These are phyloP conservation scores for Orgyia antiqua DNA, from an alignment of 2,888 invertebrate genomes.

Conservation along the genomic window DNA sequence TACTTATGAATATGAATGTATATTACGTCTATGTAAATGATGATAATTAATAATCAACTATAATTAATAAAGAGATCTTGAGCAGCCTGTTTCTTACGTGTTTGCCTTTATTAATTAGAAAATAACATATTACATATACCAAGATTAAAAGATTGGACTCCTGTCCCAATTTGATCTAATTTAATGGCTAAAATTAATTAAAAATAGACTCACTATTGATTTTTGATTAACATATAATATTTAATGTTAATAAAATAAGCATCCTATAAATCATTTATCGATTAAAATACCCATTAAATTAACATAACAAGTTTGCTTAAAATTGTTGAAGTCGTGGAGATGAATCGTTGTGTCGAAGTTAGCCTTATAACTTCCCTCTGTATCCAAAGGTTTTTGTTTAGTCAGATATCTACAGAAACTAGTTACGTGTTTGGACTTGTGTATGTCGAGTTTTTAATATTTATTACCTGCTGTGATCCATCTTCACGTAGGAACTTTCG, in stretches of 20 bases:
- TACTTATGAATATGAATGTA: too few species aligned
- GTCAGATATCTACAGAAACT: slow-evolving; percentile 72
- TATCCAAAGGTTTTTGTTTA: slow-evolving; percentile 62
- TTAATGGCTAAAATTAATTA: slow-evolving; percentile 4
- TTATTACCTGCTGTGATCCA: slow-evolving; percentile 44
- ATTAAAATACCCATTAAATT: slow-evolving; percentile 8
- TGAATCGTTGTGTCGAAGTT: slow-evolving; percentile 11
- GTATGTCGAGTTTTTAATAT: slow-evolving; percentile 59
- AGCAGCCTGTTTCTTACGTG: background rate
- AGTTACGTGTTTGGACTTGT: slow-evolving; percentile 66
- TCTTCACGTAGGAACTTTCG: slow-evolving; percentile 18
- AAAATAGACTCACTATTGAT: slow-evolving; percentile 4
- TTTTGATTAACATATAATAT: slow-evolving; percentile 5
- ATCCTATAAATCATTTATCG: slow-evolving; percentile 15
- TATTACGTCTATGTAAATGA: too few species aligned
- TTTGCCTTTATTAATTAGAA: background rate
- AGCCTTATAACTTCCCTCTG: slow-evolving; percentile 44
- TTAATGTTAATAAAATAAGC: slow-evolving; percentile 4
- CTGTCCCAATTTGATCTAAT: slow-evolving; percentile 2
- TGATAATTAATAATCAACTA: background rate
- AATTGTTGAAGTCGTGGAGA: slow-evolving; percentile 3
- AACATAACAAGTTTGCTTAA: background rate
- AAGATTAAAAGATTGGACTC: slow-evolving; percentile 1
- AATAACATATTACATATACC: background rate
- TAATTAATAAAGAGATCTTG: background rate